phyloP scores from a whole-genome alignment of 2,888 invertebrate genomes.

The Acanthosepion esculentum region DNA sequence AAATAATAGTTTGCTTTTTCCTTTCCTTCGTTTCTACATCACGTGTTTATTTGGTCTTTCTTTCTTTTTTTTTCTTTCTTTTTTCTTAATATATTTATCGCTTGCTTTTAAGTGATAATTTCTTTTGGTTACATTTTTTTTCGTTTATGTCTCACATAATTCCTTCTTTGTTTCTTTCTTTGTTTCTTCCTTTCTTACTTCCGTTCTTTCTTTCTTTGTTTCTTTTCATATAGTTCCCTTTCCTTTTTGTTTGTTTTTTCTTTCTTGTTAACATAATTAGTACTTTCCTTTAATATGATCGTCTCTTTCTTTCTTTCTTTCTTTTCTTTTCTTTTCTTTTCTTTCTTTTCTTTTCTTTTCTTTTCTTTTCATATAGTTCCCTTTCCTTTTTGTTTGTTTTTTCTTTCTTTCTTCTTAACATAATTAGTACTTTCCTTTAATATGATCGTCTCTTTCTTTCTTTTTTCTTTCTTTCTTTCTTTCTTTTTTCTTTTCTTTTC shows the following conservation, averaged over 20 bases:
- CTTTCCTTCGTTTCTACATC: background rate
- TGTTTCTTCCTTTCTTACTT: background rate
- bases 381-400: background rate
- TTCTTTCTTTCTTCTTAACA: too few relatives aligned
- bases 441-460: too few relatives aligned
- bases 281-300: too few relatives aligned
- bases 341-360: background rate
- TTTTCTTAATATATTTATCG: background rate
- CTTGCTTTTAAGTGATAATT: background rate
- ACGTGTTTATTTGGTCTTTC: too few relatives aligned
- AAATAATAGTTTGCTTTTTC: background rate
- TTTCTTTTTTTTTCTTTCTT: too few relatives aligned
- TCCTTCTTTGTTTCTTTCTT: background rate
- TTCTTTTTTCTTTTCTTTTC: background rate
- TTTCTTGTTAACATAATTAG: too few relatives aligned
- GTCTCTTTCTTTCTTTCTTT: too few relatives aligned
- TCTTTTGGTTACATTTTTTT: background rate
- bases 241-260: background rate
- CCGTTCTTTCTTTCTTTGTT: background rate
- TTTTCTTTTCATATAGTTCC: background rate
- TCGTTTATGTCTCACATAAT: background rate
- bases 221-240: too few relatives aligned
- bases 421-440: too few relatives aligned
- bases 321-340: accelerated
- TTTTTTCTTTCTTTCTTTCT: background rate